Conservation (phyloP, 2,113 vertebrate genomes). For the human region DNA sequence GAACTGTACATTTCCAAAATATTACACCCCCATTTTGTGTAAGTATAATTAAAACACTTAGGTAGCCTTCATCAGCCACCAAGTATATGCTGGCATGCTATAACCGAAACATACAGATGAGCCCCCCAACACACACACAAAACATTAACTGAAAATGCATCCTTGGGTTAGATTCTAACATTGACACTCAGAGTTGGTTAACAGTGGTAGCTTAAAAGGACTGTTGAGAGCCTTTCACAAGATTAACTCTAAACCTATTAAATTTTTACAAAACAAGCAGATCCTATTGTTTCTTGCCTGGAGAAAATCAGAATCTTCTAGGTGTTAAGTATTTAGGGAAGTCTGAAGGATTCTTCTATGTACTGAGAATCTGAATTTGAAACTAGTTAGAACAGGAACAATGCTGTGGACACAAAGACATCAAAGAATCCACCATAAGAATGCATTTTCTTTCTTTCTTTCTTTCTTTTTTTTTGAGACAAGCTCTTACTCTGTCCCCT, state of each 20-base stretch:
- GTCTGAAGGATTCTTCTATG: neutral
- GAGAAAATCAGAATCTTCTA: neutral
- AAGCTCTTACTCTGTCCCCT: too few species aligned
- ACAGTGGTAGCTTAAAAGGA: neutral
- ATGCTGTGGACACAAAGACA: neutral
- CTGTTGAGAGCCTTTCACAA: neutral
- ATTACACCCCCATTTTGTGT: neutral
- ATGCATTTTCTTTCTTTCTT: constrained; percentile 49
- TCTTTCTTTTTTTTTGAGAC: constrained; percentile 3
- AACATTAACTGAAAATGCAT: neutral
- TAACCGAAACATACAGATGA: neutral
- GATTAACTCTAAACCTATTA: neutral
- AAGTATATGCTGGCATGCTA: neutral
- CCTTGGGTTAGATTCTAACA: neutral
- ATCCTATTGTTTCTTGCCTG: neutral
- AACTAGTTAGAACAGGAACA: neutral
- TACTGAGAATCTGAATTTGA: neutral
- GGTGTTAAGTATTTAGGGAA: neutral
- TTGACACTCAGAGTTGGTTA: neutral
- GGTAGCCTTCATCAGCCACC: neutral
- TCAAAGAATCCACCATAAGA: constrained; percentile 33
- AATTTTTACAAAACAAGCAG: neutral
- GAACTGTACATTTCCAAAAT: neutral
- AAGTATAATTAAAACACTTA: neutral
- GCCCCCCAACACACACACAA: neutral